Conservation (phyloP, 1,140 invertebrate species). For the Epicauta chinensis region DNA sequence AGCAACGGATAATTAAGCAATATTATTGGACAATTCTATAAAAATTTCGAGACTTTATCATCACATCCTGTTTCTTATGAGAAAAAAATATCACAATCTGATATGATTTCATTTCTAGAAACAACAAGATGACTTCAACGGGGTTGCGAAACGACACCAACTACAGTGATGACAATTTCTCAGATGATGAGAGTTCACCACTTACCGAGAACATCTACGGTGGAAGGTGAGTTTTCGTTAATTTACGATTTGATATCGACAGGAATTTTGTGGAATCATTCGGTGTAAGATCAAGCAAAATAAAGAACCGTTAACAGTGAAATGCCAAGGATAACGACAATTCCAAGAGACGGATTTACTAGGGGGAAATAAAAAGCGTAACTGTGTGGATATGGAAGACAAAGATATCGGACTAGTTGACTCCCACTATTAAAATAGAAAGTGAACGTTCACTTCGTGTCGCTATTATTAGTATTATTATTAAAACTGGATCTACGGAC, state of each 20-base stretch:
- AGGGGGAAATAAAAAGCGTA: not conserved
- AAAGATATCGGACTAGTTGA: not conserved
- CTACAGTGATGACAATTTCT: slow-evolving; percentile 66
- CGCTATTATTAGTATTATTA: slow-evolving; percentile 6
- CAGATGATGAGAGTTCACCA: slow-evolving; percentile 78
- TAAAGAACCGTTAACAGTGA: slow-evolving; percentile 11
- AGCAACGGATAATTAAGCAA: no score
- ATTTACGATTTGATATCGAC: not conserved
- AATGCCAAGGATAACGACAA: slow-evolving; percentile 24
- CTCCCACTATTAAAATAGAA: slow-evolving; percentile 14
- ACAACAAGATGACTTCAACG: slow-evolving; percentile 47
- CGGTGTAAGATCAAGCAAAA: no score
- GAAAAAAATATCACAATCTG: no score
- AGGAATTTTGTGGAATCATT: not conserved
- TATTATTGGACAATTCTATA: not conserved
- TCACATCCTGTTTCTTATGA: no score
- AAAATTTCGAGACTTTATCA: no score
- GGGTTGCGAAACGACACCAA: slow-evolving; percentile 55
- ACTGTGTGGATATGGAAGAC: not conserved
- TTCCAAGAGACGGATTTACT: not conserved
- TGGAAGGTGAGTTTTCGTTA: slow-evolving; percentile 61
- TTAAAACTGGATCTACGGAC: slow-evolving; percentile 31
- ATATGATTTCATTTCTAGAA: no score
- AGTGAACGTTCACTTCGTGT: slow-evolving; percentile 28
- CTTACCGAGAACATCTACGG: slow-evolving; percentile 77